Conservation (phyloP, 2,888 invertebrate species). For the Pollenia amentaria region DNA sequence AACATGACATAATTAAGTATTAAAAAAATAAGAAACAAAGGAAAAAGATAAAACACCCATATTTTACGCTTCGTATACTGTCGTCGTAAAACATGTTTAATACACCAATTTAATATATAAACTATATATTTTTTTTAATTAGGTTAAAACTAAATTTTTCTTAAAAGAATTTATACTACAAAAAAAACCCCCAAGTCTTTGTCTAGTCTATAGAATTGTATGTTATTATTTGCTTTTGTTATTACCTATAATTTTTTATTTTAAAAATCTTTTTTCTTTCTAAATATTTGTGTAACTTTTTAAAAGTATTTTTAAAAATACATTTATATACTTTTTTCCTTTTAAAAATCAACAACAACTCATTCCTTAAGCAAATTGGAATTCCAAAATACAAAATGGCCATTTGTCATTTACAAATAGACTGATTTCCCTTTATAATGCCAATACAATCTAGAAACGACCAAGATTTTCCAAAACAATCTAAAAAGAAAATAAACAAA, state of each 20-base stretch:
- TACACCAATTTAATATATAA: slow-evolving; percentile 66
- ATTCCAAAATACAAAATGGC: slow-evolving; percentile 58
- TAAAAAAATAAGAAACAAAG: slow-evolving; percentile 44
- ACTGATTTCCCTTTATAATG: slow-evolving; percentile 67
- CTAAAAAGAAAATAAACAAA: slow-evolving; percentile 36
- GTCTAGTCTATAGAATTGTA: slow-evolving; percentile 74
- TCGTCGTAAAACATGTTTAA: slow-evolving; percentile 68
- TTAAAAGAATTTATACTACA: slow-evolving; percentile 46
- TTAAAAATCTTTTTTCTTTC: slow-evolving; percentile 28
- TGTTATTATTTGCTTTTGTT: slow-evolving; percentile 65
- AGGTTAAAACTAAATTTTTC: slow-evolving; percentile 69
- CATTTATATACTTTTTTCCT: slow-evolving; percentile 19
- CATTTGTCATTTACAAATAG: slow-evolving; percentile 60
- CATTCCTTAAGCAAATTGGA: slow-evolving; percentile 62
- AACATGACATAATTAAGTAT: slow-evolving; percentile 66
- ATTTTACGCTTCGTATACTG: slow-evolving; percentile 59
- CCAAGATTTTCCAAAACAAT: slow-evolving; percentile 55
- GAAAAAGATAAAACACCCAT: slow-evolving; percentile 49
- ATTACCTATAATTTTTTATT: slow-evolving; percentile 53
- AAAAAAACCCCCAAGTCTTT: slow-evolving; percentile 51
- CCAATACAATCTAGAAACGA: slow-evolving; percentile 67
- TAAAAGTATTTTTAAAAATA: slow-evolving; percentile 46
- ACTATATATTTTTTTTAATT: slow-evolving; percentile 53
- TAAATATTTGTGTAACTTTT: slow-evolving; percentile 33
- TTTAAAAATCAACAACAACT: slow-evolving; percentile 35